Percentiles rank a stretch among this genome's conserved stretches.
Evolutionary conservation across 2,888 invertebrate species (phyloP).

Genomic region (Thelaira solivaga): DNA sequence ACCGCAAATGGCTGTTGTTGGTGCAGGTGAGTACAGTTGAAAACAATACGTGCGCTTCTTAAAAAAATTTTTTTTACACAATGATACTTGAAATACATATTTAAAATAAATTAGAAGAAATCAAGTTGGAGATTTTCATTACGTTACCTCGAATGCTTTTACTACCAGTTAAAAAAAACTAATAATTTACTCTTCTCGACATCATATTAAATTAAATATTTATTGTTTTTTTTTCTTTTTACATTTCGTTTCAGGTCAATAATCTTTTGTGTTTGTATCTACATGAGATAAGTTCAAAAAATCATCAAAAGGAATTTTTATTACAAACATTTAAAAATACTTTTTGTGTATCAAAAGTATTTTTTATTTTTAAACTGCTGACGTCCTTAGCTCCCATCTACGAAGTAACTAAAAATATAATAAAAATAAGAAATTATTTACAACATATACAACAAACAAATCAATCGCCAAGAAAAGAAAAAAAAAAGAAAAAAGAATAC

Average conservation of each 20-base stretch:
- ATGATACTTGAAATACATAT: too few relatives aligned
- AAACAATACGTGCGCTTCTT: too few relatives aligned
- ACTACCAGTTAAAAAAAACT: too few relatives aligned
- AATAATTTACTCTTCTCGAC: too few relatives aligned
- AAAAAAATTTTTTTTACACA: too few relatives aligned
- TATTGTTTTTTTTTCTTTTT: neutral
- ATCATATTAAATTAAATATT: too few relatives aligned
- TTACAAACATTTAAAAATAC: constrained; percentile 58
- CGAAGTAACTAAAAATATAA: constrained; percentile 28
- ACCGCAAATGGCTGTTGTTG: constrained; percentile 73
- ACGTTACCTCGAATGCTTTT: too few relatives aligned
- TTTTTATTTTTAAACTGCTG: constrained; percentile 72
- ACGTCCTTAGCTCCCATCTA: constrained; percentile 70
- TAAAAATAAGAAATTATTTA: constrained; percentile 60
- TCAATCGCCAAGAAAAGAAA: constrained; percentile 26
- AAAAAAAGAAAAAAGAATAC: constrained; percentile 56
- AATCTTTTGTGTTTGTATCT: constrained; percentile 69
- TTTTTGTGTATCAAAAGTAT: constrained; percentile 63
- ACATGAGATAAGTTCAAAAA: constrained; percentile 59
- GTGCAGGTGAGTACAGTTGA: constrained; percentile 65
- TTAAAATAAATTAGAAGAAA: too few relatives aligned
- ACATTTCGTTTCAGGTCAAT: constrained; percentile 71
- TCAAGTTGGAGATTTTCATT: too few relatives aligned
- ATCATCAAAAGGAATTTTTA: constrained; percentile 61
- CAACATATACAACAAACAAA: too few relatives aligned